phyloP scores from a whole-genome alignment of 2,797 vertebrate genomes.

The Rhadinocentrus ornatus region DNA sequence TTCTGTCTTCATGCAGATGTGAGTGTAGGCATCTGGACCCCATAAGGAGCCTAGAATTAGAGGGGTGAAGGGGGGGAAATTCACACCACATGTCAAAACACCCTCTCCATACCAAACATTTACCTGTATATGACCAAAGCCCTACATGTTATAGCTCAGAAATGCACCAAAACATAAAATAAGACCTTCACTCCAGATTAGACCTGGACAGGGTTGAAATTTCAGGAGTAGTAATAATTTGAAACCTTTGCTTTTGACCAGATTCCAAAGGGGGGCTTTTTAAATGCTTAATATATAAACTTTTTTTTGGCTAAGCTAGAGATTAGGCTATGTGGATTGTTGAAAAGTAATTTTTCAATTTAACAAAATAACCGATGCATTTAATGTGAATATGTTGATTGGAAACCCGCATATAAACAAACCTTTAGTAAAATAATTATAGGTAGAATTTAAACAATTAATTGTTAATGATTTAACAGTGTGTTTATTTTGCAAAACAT shows the following conservation, averaged over 20 bases:
- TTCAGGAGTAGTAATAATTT: background rate
- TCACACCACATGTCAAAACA: constrained; percentile 59
- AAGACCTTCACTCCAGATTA: background rate
- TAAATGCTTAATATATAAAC: background rate
- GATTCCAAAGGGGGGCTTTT: background rate
- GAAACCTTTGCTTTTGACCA: background rate
- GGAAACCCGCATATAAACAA: background rate
- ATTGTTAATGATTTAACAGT: too few species aligned
- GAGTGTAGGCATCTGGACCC: constrained; percentile 12
- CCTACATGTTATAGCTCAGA: background rate
- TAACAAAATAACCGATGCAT: background rate
- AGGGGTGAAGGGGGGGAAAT: constrained; percentile 22
- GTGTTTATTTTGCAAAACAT: too few species aligned
- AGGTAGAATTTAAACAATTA: background rate
- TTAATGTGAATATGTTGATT: background rate
- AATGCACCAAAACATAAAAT: constrained; percentile 8
- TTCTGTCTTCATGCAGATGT: constrained; percentile 15
- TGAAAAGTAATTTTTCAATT: background rate
- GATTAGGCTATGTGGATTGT: background rate
- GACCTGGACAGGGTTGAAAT: background rate
- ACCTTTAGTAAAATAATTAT: background rate
- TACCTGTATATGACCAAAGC: background rate
- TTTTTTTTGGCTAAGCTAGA: background rate
- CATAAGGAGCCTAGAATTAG: constrained; percentile 13
- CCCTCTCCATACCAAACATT: background rate